These are phyloP conservation scores for Drosophila paramelanica DNA, from an alignment of 2,888 invertebrate species.

Conservation along the genomic window DNA sequence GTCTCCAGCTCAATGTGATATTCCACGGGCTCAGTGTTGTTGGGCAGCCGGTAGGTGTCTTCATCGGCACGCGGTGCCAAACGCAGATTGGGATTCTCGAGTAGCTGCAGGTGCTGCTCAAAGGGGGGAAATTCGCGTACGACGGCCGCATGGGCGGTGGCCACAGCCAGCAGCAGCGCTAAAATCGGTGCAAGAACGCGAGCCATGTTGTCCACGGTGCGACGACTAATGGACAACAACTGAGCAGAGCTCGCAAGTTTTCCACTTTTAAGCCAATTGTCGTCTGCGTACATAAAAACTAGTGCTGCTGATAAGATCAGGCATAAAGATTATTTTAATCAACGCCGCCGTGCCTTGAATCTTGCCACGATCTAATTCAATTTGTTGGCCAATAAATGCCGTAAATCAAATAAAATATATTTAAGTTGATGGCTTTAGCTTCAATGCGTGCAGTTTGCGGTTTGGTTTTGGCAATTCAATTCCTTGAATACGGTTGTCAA, in stretches of 20 bases:
- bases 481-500: slow-evolving; percentile 21
- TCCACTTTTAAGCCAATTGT: slow-evolving; percentile 56
- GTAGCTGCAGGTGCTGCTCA: slow-evolving; percentile 36
- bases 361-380: slow-evolving; percentile 6
- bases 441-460: slow-evolving; percentile 4
- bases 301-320: background rate
- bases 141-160: slow-evolving; percentile 54
- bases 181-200: slow-evolving; percentile 49
- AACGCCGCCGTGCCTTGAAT: background rate
- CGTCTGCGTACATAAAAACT: background rate
- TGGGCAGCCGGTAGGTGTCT: slow-evolving; percentile 86
- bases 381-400: slow-evolving; percentile 17
- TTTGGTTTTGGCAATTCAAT: background rate
- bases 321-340: slow-evolving; percentile 65
- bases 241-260: slow-evolving; percentile 19
- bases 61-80: slow-evolving; percentile 43
- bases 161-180: slow-evolving; percentile 46
- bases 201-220: slow-evolving; percentile 56
- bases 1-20: slow-evolving; percentile 85
- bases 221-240: slow-evolving; percentile 60
- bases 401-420: slow-evolving; percentile 40
- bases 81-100: slow-evolving; percentile 60
- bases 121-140: slow-evolving; percentile 58
- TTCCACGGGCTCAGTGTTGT: slow-evolving; percentile 86
- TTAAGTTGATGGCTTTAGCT: background rate